Evolutionary conservation across 2,888 invertebrate species (phyloP), one percentile per base, ranked within the genome.

Genomic region (Miltochrista miniata): DNA sequence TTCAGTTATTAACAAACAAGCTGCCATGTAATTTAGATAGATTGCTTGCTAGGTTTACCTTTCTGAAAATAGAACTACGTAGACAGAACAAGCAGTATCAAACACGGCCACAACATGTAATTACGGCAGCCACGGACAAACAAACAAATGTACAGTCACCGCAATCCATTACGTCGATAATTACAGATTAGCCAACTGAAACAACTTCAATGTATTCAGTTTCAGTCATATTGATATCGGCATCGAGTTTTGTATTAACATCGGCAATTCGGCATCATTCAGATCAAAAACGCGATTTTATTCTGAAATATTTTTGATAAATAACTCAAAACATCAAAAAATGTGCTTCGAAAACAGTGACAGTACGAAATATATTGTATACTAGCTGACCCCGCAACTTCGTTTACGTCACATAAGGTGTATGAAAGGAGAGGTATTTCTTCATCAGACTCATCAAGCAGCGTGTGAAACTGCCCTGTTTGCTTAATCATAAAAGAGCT

Each of bases 121-220:
- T 82, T 80, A 76, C 69, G 56, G 63, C 59, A 74, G 78, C 72
- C 76, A 76, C 68, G 72, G 70, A 68, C 69, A 67, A 68, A 69
- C 77, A 74, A 74, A 79, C 79, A 80, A 80, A 78, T 74, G 74
- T 72, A 67, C 75, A 61, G 76, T 59, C 74, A 68, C 61, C 66
- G 72, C 76, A 71, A 76, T 79, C 74, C 76, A 75, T 82, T 73
- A 75, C 68, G 58, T 62, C 72, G 63, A 80, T 81, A 79, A 85
- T 79, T 79, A 81, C 73, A 74, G 78, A 81, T 84, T 78, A 81
- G 79, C 68, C 63, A 52, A 66, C 70, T 76, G 71, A 73, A 81
- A 81, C 76, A 76, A 76, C 76, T 76, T 69, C 63, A 74, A 76
- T 68, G 70, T 74, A 78, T 79, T 67, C 76, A 68, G 70, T 31